Evolutionary conservation across 2,113 vertebrate species (phyloP), one percentile per base, ranked within the genome.

Genomic region (Chrysochloris asiatica): DNA sequence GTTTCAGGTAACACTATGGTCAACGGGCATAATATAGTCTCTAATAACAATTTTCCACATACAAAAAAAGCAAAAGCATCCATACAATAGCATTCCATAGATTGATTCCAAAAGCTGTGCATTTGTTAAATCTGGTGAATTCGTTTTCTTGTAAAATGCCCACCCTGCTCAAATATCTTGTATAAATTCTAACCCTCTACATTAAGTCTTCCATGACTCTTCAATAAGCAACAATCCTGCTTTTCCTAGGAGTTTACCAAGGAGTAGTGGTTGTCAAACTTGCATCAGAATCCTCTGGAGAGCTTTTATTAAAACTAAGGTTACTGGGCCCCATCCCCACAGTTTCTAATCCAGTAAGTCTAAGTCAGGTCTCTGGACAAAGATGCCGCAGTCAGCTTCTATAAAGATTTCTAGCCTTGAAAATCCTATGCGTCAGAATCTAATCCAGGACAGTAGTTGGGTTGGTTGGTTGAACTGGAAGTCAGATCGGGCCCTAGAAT

Each of bases 181-280:
- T 56, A 77, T n/a, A 36, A 69, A 22, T n/a, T 73, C 43, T 90
- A 41, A 52, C 41, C 10, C 48, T 93, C 71, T 50, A 77, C 41
- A 56, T 38, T 19, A 92, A 71, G 81, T 80, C 38, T 80, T 83
- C 30, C 47, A 69, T 12, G 36, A 59, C 41, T 52, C 48, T 77
- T 86, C 65, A 48, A 48, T 76, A 82, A 82, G n/a, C n/a, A 75
- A 59, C 50, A 65, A 56, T 84, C n/a, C n/a, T n/a, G n/a, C n/a
- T n/a, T n/a, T 90, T 86, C 71, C 63, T 82, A 19, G 86, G n/a
- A n/a, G n/a, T 36, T 91, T 86, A n/a, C n/a, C n/a, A n/a, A 33
- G 61, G 4, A 81, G 8, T 63, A 75, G 14, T 63, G 19, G 43
- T 59, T 93, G 86, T 82, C 61, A 83, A 78, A 61, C 54, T 81